Conservation (phyloP, 2,888 invertebrate species). For the Chesias legatella region DNA sequence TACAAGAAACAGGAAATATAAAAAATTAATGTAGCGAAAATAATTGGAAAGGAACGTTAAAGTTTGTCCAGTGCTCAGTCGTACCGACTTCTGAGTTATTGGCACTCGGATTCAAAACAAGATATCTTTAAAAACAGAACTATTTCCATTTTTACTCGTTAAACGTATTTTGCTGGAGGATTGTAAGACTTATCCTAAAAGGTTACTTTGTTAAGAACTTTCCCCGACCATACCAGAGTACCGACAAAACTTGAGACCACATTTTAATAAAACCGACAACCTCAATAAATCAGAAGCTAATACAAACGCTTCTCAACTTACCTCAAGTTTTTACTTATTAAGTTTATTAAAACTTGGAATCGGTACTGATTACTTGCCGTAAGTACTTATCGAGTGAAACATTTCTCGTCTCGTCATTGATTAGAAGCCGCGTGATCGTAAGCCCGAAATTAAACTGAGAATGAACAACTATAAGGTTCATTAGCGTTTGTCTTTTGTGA, state of each 20-base stretch:
- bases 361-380: conserved; percentile 16
- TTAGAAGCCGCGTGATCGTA: conserved; percentile 47
- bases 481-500: conserved; percentile 57
- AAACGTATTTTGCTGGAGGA: too few species aligned
- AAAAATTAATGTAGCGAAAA: conserved; percentile 47
- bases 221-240: too few species aligned
- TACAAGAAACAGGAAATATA: conserved; percentile 39
- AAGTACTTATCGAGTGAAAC: conserved; percentile 26
- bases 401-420: conserved; percentile 37
- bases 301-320: conserved; percentile 22
- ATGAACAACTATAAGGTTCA: conserved; percentile 58
- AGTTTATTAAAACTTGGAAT: conserved; percentile 28
- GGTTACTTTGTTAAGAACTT: too few species aligned
- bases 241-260: conserved; percentile 5
- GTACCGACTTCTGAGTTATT: conserved; percentile 40
- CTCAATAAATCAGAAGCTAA: conserved; percentile 24
- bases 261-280: conserved; percentile 22
- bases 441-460: conserved; percentile 51
- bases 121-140: too few species aligned
- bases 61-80: conserved; percentile 32
- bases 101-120: conserved; percentile 30
- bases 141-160: too few species aligned
- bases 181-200: too few species aligned
- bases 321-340: conserved; percentile 24
- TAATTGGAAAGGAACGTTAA: conserved; percentile 45